Conservation (phyloP, 30 jellyfish, hydroid and myxozoan species). For the Hydra vulgaris region DNA sequence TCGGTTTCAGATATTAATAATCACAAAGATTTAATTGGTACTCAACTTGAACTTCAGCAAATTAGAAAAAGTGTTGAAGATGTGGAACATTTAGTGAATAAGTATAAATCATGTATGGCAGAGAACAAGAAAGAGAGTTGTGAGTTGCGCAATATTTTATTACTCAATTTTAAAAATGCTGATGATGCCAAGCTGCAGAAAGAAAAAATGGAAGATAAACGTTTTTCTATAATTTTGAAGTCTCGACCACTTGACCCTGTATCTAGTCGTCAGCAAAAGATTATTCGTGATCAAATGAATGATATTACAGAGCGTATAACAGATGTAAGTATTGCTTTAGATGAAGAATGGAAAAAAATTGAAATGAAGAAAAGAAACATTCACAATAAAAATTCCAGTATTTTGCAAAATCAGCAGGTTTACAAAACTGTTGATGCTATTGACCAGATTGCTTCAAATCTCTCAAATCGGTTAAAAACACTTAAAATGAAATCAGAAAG, state of each 20-base stretch:
- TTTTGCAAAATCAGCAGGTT: constrained; percentile 32
- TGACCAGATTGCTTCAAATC: constrained; percentile 48
- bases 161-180: constrained; percentile 26
- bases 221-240: constrained; percentile 16
- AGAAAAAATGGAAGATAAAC: constrained; percentile 24
- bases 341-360: constrained; percentile 53
- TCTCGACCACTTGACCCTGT: constrained; percentile 69
- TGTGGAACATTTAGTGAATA: constrained; percentile 9
- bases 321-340: constrained; percentile 59
- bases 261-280: constrained; percentile 57
- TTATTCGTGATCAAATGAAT: constrained; percentile 49
- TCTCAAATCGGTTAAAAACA: constrained; percentile 37
- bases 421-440: constrained; percentile 60
- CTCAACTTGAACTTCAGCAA: constrained; percentile 32
- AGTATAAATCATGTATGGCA: constrained; percentile 19
- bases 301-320: constrained; percentile 27
- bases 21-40: constrained; percentile 33
- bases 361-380: constrained; percentile 17
- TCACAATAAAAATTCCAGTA: not conserved
- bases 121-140: constrained; percentile 40
- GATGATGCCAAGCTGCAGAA: constrained; percentile 61
- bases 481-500: constrained; percentile 38
- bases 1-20: not conserved
- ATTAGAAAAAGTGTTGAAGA: constrained; percentile 14
- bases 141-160: constrained; percentile 38